Conservation (phyloP, 2,113 vertebrate species). For the Scolopax mira region DNA sequence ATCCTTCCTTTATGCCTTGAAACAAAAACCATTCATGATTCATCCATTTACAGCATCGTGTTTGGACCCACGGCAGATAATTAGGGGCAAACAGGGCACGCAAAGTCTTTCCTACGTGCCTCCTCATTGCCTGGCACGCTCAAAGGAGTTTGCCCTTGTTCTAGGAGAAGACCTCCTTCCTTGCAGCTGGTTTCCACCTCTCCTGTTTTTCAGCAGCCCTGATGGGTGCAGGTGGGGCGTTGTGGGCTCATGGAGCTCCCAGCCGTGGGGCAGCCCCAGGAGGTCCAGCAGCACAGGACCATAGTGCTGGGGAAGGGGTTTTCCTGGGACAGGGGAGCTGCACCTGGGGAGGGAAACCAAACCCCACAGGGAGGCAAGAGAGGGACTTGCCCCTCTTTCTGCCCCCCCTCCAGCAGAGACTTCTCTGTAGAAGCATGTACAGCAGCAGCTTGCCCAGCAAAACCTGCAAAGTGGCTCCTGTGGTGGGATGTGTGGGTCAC, state of each 20-base stretch:
- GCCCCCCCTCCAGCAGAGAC: too few relatives aligned
- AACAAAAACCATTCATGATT: not conserved
- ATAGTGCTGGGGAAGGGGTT: not conserved
- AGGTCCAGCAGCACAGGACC: not conserved
- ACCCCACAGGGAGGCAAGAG: not conserved
- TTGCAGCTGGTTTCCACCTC: not conserved
- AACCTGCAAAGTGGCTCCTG: not conserved
- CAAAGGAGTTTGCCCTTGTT: not conserved
- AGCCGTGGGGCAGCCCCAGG: not conserved
- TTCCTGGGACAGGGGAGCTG: not conserved
- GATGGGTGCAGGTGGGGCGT: not conserved
- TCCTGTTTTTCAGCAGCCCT: not conserved
- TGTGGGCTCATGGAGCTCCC: not conserved
- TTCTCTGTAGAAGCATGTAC: not conserved
- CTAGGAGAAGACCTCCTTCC: not conserved
- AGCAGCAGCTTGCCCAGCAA: not conserved
- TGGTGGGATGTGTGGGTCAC: not conserved
- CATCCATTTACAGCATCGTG: rapidly evolving
- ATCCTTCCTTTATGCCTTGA: not conserved
- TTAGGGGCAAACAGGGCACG: not conserved
- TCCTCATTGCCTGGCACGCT: not conserved
- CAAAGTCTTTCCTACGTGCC: not conserved
- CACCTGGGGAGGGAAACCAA: not conserved
- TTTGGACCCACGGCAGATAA: not conserved
- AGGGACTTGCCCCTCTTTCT: not conserved